Evolutionary conservation across 2,888 invertebrate species (phyloP), one percentile per base, ranked within the genome.

Genomic region (Calephelis perditalis): DNA sequence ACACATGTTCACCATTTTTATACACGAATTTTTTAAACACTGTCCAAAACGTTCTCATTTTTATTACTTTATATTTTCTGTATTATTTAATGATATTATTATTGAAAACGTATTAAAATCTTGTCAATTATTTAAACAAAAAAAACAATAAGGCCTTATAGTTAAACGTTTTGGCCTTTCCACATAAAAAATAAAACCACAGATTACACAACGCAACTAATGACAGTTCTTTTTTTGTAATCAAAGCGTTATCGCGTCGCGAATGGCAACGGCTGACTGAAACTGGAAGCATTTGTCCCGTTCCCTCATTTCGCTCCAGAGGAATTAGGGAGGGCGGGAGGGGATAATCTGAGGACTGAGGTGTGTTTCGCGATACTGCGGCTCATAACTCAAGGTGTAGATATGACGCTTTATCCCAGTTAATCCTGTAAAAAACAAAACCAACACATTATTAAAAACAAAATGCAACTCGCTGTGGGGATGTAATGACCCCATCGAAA

Each of bases 211-310:
- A 59, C 59, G 40, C 35, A 26, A 12, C 43, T 35, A 44, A 55
- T 60, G 47, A 55, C 58, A 63, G 60, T 58, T 44, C 11, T 44
- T 47, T 44, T 55, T 61, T 46, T 37, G 56, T 57, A 63, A 61
- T 60, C 56, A 60, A 65, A 59, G 73, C 81, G 81, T 76, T 78
- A 73, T 73, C 67, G 65, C 78, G 65, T 68, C 67, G 68, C 81
- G 77, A 71, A 71, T 66, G 75, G 70, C 74, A 75, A 68, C 72
- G 75, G 69, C 71, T 80, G 80, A 86, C 86, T 87, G 73, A 73
- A 72, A 65, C 68, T 71, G 37, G 45, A 36, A 46, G 65, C 65
- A 65, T 61, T 62, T 67, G 66, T 73, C 70, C 69, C 73, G 69
- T 67, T 71, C 76, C 73, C 76, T 73, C 59, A 57, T 57, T 76